Percentiles rank a stretch among this genome's conserved stretches.
Evolutionary conservation across 2,888 invertebrate genomes (phyloP).

Genomic region (Physocephala rufipes): DNA sequence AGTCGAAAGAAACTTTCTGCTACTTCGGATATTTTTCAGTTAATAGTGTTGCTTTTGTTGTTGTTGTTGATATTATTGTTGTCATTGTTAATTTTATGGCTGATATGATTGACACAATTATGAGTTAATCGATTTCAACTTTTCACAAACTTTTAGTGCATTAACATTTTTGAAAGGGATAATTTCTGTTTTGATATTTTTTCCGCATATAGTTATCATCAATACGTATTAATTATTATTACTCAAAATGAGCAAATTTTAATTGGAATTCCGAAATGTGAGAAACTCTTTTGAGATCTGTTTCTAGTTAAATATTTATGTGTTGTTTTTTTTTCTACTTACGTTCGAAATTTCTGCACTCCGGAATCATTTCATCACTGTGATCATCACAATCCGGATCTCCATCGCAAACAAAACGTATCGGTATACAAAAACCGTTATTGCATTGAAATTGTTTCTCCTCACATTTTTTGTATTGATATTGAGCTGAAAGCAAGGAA

Average conservation of each 20-base stretch:
- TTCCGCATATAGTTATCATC: too few relatives aligned
- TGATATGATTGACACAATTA: not conserved
- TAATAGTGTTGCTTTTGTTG: constrained; percentile 10
- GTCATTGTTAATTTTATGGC: not conserved
- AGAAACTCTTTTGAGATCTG: too few relatives aligned
- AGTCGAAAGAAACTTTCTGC: too few relatives aligned
- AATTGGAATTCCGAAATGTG: too few relatives aligned
- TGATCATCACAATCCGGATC: constrained; percentile 82
- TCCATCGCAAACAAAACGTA: constrained; percentile 81
- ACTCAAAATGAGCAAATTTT: too few relatives aligned
- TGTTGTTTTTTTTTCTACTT: constrained; percentile 41
- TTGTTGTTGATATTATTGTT: not conserved
- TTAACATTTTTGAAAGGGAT: too few relatives aligned
- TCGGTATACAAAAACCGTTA: constrained; percentile 79
- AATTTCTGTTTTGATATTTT: too few relatives aligned
- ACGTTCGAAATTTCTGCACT: constrained; percentile 73
- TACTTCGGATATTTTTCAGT: not conserved
- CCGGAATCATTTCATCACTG: constrained; percentile 79
- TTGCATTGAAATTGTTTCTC: constrained; percentile 79
- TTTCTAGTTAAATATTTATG: too few relatives aligned
- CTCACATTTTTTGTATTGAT: constrained; percentile 53
- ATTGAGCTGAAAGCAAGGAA: constrained; percentile 52
- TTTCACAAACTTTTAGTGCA: too few relatives aligned
- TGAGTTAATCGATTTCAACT: too few relatives aligned
- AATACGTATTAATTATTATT: too few relatives aligned